Conservation (phyloP, 2,888 invertebrate genomes). For the Buathra laborator region DNA sequence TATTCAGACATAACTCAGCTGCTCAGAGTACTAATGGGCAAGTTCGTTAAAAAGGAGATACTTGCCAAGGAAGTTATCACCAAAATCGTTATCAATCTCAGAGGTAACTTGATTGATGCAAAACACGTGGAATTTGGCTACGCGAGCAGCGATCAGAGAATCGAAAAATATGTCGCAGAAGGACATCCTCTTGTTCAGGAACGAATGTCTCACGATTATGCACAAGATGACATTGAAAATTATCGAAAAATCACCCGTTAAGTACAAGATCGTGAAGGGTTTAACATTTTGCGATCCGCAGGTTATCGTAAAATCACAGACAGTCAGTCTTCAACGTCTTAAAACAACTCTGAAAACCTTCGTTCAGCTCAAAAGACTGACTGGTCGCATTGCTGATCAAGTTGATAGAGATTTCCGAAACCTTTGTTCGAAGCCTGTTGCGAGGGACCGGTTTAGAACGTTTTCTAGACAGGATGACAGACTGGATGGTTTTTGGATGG, state of each 20-base stretch:
- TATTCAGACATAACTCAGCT: conserved; percentile 15
- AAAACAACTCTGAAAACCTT: conserved; percentile 37
- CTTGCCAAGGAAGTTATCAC: conserved; percentile 18
- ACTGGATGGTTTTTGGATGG: conserved; percentile 52
- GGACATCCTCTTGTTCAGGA: conserved; percentile 37
- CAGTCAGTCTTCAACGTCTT: conserved; percentile 25
- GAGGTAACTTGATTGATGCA: conserved; percentile 32
- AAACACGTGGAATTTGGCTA: conserved; percentile 49
- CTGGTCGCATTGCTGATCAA: conserved; percentile 45
- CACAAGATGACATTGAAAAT: conserved; percentile 31
- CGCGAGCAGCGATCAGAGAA: conserved; percentile 28
- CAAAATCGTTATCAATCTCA: conserved; percentile 40
- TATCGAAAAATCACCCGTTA: conserved; percentile 39
- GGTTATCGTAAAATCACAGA: conserved; percentile 33
- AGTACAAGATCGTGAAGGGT: conserved; percentile 28
- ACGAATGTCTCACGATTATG: conserved; percentile 37
- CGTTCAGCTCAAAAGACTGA: conserved; percentile 43
- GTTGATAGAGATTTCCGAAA: conserved; percentile 49
- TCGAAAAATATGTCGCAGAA: conserved; percentile 33
- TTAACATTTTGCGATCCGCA: conserved; percentile 48
- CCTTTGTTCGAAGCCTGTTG: conserved; percentile 29
- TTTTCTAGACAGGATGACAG: conserved; percentile 35
- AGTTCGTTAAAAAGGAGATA: conserved; percentile 46
- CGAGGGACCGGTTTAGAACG: conserved; percentile 29
- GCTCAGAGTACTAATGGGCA: conserved; percentile 38